phyloP scores from a whole-genome alignment of 2,797 vertebrate genomes.

The Helostoma temminkii region DNA sequence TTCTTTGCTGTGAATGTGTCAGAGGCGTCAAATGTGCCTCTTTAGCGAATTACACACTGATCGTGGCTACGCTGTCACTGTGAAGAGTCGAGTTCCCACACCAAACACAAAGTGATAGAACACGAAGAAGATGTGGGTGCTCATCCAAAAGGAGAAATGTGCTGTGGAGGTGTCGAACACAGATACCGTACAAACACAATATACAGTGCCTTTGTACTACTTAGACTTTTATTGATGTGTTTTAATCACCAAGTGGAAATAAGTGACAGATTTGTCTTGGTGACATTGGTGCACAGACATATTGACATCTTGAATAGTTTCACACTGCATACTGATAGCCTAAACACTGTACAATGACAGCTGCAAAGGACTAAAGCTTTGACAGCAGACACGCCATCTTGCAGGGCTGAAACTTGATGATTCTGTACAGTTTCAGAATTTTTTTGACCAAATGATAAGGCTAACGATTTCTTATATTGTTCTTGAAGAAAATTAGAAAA shows the following conservation, averaged over 20 bases:
- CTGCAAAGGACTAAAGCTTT: constrained; percentile 8
- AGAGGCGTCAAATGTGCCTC: constrained; percentile 59
- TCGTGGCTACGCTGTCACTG: constrained; percentile 13
- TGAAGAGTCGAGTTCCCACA: constrained; percentile 46
- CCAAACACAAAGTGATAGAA: constrained; percentile 49
- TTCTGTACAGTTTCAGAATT: background rate
- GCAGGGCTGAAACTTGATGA: background rate
- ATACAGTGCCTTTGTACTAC: constrained; percentile 24
- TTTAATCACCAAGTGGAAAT: constrained; percentile 43
- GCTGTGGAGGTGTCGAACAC: constrained; percentile 61
- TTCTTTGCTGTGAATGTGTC: constrained; percentile 64
- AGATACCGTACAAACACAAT: constrained; percentile 18
- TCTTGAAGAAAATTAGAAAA: no score
- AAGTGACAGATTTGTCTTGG: constrained; percentile 47
- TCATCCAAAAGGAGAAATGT: constrained; percentile 50
- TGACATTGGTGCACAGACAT: constrained; percentile 58
- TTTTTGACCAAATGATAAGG: no score
- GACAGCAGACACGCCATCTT: constrained; percentile 7
- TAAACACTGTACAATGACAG: constrained; percentile 32
- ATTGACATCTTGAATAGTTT: constrained; percentile 56
- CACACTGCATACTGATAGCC: constrained; percentile 50
- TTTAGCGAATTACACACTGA: constrained; percentile 34
- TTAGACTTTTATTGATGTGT: constrained; percentile 47
- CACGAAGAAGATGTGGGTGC: constrained; percentile 53
- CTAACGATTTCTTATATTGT: no score